Conservation (phyloP, 2,113 vertebrate genomes). For the Phaethon lepturus region DNA sequence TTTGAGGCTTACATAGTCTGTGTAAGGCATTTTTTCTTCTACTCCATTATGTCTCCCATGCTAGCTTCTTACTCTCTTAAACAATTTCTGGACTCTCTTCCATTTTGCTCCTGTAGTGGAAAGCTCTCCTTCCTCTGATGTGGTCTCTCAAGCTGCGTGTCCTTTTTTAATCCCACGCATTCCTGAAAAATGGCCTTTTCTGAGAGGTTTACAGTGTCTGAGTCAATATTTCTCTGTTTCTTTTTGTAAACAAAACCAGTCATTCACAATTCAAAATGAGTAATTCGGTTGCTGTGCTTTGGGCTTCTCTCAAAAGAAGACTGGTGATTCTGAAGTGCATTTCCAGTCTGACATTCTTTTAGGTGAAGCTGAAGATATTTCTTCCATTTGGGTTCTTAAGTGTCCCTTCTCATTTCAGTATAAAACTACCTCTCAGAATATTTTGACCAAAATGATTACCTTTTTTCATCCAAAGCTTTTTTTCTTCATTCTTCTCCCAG, state of each 20-base stretch:
- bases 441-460: not conserved
- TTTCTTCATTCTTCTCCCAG: not conserved
- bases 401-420: not conserved
- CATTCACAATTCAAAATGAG: not conserved
- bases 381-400: not conserved
- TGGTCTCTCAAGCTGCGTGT: not conserved
- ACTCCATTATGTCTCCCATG: not conserved
- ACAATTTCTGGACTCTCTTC: not conserved
- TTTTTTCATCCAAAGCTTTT: not conserved
- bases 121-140: not conserved
- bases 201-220: conserved; percentile 2
- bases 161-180: conserved; percentile 4
- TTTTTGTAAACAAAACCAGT: conserved; percentile 4
- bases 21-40: not conserved
- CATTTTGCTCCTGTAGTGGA: not conserved
- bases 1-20: not conserved
- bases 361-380: not conserved
- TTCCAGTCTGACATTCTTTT: not conserved
- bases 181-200: conserved; percentile 33
- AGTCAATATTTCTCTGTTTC: conserved; percentile 41
- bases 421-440: not conserved
- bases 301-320: not conserved
- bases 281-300: not conserved
- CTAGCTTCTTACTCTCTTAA: not conserved
- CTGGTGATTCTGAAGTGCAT: not conserved